Evolutionary conservation across 2,113 vertebrate species (phyloP).

Genomic region (Elephantulus edwardii): DNA sequence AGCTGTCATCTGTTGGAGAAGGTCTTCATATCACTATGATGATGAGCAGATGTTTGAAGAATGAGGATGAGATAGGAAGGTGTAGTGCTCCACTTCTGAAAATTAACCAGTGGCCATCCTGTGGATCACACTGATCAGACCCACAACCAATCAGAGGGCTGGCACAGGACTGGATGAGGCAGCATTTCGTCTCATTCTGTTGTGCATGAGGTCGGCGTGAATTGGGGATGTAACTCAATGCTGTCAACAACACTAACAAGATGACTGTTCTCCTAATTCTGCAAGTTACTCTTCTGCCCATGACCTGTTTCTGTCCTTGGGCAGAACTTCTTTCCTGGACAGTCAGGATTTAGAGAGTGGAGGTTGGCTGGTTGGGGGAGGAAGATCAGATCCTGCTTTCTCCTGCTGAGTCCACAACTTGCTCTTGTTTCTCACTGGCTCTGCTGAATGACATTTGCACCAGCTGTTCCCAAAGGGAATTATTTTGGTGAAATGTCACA

Average conservation of each 20-base stretch:
- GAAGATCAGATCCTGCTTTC: neutral
- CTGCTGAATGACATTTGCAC: conserved; percentile 62
- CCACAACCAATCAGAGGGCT: neutral
- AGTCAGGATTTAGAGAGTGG: neutral
- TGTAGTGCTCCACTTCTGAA: neutral
- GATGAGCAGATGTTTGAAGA: neutral
- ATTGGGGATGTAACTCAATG: neutral
- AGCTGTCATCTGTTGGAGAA: neutral
- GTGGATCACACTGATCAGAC: neutral
- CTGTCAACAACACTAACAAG: neutral
- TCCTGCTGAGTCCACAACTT: neutral
- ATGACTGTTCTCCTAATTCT: neutral
- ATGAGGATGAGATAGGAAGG: neutral
- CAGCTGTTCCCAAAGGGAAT: conserved; percentile 69
- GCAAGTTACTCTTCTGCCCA: neutral
- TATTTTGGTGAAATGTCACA: conserved; percentile 70
- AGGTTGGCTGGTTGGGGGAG: neutral
- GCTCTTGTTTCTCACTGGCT: neutral
- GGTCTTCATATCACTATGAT: neutral
- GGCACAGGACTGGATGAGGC: neutral
- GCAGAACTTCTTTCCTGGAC: neutral
- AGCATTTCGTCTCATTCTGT: neutral
- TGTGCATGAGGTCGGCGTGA: neutral
- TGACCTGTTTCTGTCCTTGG: neutral
- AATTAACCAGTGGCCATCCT: neutral